Evolutionary conservation across 2,888 invertebrate species (phyloP).

Genomic region (Clivina fossor): DNA sequence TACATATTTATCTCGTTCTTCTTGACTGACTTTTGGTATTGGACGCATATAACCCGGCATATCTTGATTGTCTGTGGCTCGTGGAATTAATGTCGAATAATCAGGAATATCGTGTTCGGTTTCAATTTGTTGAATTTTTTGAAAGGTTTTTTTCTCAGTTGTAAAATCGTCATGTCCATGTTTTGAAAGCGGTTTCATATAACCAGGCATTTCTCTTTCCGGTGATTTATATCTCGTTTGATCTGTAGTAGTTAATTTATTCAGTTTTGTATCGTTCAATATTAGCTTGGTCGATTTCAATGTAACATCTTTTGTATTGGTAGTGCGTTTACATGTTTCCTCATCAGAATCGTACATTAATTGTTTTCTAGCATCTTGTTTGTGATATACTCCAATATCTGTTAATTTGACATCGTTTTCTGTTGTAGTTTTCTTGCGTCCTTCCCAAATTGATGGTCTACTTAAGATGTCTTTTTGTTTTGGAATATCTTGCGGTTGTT

Average conservation of each 20-base stretch:
- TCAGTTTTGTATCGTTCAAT: conserved; percentile 34
- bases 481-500: conserved; percentile 46
- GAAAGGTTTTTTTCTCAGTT: neutral
- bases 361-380: conserved; percentile 36
- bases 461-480: conserved; percentile 56
- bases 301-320: conserved; percentile 28
- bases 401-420: conserved; percentile 51
- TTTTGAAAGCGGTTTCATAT: conserved; percentile 36
- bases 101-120: neutral
- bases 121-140: too few relatives aligned
- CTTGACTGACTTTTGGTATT: conserved; percentile 12
- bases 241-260: conserved; percentile 1
- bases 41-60: conserved; percentile 26
- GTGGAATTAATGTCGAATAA: neutral
- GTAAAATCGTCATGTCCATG: neutral
- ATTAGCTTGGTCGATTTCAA: conserved; percentile 41
- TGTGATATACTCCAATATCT: conserved; percentile 56
- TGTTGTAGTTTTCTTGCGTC: conserved; percentile 38
- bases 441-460: conserved; percentile 57
- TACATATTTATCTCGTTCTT: conserved; percentile 14
- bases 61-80: conserved; percentile 1
- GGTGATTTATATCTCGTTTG: conserved; percentile 27
- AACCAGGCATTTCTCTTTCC: conserved; percentile 37
- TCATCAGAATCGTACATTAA: conserved; percentile 34
- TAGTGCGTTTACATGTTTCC: conserved; percentile 22